Conservation (phyloP, 1,140 invertebrate genomes). For the Linepithema humile region DNA sequence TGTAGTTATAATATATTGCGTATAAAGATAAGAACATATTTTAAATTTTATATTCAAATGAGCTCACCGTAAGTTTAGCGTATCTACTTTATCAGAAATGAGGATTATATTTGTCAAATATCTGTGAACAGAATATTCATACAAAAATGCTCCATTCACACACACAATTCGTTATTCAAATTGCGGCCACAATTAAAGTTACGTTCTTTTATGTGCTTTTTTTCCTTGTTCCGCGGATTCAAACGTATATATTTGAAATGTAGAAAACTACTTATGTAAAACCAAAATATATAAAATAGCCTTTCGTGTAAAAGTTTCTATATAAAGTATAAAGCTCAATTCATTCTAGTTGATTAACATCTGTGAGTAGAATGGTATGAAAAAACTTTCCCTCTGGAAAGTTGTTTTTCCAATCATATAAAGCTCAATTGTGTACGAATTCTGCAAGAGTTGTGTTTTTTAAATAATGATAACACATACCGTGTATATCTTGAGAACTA, state of each 20-base stretch:
- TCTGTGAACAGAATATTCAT: background rate
- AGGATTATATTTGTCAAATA: background rate
- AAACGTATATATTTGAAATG: background rate
- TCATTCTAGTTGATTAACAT: constrained; percentile 38
- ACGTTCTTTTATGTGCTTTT: background rate
- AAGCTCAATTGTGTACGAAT: background rate
- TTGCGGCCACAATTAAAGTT: background rate
- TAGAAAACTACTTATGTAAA: background rate
- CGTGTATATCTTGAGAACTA: background rate
- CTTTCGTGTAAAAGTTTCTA: constrained; percentile 5
- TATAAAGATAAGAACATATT: background rate
- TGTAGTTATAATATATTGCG: background rate
- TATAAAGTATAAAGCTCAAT: constrained; percentile 33
- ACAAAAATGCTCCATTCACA: background rate
- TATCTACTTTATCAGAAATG: background rate
- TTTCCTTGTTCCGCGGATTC: background rate
- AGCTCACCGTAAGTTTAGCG: background rate
- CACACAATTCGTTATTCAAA: background rate
- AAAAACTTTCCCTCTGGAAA: constrained; percentile 24
- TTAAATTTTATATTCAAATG: background rate
- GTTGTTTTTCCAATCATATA: constrained; percentile 24
- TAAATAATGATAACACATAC: background rate
- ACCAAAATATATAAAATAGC: background rate
- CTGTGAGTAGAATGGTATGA: background rate
- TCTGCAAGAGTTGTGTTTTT: background rate